Evolutionary conservation across 2,888 invertebrate genomes (phyloP).

Genomic region (Kuschelorhynchus macadamiae): DNA sequence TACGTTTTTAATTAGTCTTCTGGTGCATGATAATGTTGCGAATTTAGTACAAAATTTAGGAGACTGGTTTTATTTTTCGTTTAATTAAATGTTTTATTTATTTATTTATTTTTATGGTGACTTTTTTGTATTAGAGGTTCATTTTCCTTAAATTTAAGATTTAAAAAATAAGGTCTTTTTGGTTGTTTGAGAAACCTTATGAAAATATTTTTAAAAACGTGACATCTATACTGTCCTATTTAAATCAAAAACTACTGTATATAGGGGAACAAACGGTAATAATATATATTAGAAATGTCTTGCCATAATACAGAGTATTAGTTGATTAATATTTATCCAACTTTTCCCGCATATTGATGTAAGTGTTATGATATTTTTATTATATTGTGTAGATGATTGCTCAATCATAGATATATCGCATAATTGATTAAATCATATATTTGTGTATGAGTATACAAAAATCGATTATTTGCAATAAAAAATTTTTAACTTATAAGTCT

Average conservation of each 20-base stretch:
- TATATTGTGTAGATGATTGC: too few relatives aligned
- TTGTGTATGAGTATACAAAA: too few relatives aligned
- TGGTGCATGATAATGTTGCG: neutral
- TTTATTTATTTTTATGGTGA: constrained; percentile 10
- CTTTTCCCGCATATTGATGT: too few relatives aligned
- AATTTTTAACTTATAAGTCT: too few relatives aligned
- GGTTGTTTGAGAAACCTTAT: too few relatives aligned
- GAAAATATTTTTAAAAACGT: constrained; percentile 38
- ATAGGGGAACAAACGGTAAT: constrained; percentile 58
- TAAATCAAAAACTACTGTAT: constrained; percentile 41
- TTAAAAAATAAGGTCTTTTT: too few relatives aligned
- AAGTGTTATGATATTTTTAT: too few relatives aligned
- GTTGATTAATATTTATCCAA: constrained; percentile 3
- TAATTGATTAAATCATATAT: too few relatives aligned
- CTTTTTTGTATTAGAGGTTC: too few relatives aligned
- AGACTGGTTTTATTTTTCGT: constrained; percentile 24
- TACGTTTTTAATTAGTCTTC: constrained; percentile 25
- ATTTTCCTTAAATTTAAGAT: too few relatives aligned
- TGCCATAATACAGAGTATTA: constrained; percentile 52
- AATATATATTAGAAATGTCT: constrained; percentile 55
- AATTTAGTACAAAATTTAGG: constrained; percentile 35
- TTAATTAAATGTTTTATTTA: constrained; percentile 14
- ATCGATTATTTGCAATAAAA: too few relatives aligned
- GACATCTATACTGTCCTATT: constrained; percentile 29
- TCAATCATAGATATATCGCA: too few relatives aligned